phyloP scores from a whole-genome alignment of 2,888 invertebrate genomes.

The Plemyria rubiginata region DNA sequence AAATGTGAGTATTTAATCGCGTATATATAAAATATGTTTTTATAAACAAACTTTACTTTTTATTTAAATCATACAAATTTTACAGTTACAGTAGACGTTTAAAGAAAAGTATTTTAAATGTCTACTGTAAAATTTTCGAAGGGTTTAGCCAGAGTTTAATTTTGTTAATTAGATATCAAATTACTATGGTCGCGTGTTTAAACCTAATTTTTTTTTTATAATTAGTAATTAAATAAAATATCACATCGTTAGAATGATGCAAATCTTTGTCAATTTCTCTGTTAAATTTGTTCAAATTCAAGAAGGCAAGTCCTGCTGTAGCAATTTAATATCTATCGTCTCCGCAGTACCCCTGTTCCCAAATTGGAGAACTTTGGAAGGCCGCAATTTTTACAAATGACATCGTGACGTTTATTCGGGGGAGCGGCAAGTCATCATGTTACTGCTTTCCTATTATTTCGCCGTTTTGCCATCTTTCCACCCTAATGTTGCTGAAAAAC shows the following conservation, averaged over 20 bases:
- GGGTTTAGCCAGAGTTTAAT: no score
- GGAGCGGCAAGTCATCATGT: constrained; percentile 84
- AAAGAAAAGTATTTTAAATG: no score
- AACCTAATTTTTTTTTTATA: no score
- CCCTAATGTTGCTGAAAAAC: constrained; percentile 59
- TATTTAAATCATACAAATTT: neutral
- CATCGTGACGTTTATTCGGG: constrained; percentile 83
- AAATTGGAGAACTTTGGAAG: constrained; percentile 79
- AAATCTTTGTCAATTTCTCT: neutral
- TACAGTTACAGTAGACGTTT: no score
- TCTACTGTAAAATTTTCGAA: no score
- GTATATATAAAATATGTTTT: no score
- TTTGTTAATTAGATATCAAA: no score
- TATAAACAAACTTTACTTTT: neutral
- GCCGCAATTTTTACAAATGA: constrained; percentile 85
- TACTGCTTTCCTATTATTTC: constrained; percentile 82
- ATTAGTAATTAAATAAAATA: no score
- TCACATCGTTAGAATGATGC: neutral
- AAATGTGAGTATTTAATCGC: neutral
- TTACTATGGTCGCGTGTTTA: no score
- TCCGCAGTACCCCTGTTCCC: constrained; percentile 59
- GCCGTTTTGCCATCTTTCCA: constrained; percentile 61
- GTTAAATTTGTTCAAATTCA: neutral
- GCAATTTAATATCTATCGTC: constrained; percentile 30
- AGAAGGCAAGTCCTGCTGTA: neutral